Base-by-base conservation (phyloP, 2,888 invertebrate species). In the Acanthosepion esculentum region DNA sequence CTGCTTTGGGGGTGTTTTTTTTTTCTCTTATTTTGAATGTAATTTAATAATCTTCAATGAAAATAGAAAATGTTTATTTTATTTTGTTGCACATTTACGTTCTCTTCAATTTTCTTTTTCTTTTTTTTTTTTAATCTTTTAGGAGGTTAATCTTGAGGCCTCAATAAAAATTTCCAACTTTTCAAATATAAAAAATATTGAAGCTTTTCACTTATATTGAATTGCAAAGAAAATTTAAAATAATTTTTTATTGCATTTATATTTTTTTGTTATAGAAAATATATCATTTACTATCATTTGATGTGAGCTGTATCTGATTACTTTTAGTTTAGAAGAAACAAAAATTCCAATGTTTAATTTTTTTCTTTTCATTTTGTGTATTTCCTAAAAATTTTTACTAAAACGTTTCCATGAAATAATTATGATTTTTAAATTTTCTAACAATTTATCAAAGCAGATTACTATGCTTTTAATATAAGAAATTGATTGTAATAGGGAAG, bases 1-100 rank as follows among this genome's bases (percentile, higher is more conserved):
- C n/a, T 78, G 78, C 78, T n/a, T 78, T 78, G 33, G 78, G 78
- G n/a, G 78, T n/a, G 78, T 78, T 78, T n/a, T n/a, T n/a, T n/a
- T 78, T 8, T n/a, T n/a, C n/a, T n/a, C 12, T 78, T 33, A n/a
- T 78, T 78, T 78, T 78, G n/a, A 78, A 78, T 78, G 29, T 78
- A 33, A 78, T 78, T 78, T n/a, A 33, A 78, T 78, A 78, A 41
- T 78, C n/a, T n/a, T 78, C n/a, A 78, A 5, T n/a, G 78, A 78
- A 41, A 33, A n/a, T 78, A 59, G 59, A n/a, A 78, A 78, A 5
- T 12, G n/a, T 78, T 78, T 78, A n/a, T 78, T n/a, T n/a, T n/a
- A n/a, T n/a, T 26, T 26, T 23, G 29, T 78, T 78, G n/a, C 33
- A 78, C n/a, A 15, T 78, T 78, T 15, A 78, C 12, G n/a, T 78